Evolutionary conservation across 2,113 vertebrate species (phyloP), one percentile per base, ranked within the genome.

Genomic region (Smithornis capensis): DNA sequence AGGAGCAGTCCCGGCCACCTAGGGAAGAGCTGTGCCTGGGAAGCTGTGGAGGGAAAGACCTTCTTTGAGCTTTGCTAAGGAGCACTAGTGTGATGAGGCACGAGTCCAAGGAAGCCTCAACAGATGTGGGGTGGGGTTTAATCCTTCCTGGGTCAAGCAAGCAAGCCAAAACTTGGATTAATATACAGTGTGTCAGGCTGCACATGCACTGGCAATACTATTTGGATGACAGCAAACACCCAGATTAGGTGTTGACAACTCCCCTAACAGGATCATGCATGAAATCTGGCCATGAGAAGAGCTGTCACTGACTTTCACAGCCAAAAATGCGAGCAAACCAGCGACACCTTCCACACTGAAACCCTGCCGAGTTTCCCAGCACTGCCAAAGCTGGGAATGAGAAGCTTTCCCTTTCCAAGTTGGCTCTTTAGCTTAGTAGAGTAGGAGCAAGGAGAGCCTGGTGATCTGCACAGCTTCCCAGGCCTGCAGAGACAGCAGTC

Each of bases 181-280:
- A 94, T 52, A 67, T 12, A 28, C 52, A 90, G 45, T 42, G 65
- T 87, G 63, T 87, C 60, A 89, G 28, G 89, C 92, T 92, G 86
- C 63, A 95, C 50, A 57, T 69, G 65, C 59, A 42, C 86, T 97
- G 94, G 91, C 88, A 91, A 12, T n/a, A 44, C 25, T 78, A 70
- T 52, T 24, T 92, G 94, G 88, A 86, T 1, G 14, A 84, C 33
- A 90, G 69, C n/a, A 78, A 96, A 78, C 44, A 89, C n/a, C 10
- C 76, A 92, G 82, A 96, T 80, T 65, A 95, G 56, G 68, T 94
- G 88, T 88, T 96, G 94, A 94, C 82, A 96, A 79, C 82, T 94
- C 68, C 63, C 63, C 52, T 75, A 83, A 86, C 35, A 64, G 71
- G 68, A 92, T 92, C 93, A 64, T 0, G 2, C 47, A 75, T 1